Evolutionary conservation across 1,140 invertebrate species (phyloP), one percentile per base, ranked within the genome.

Genomic region (Drosophila takahashii): DNA sequence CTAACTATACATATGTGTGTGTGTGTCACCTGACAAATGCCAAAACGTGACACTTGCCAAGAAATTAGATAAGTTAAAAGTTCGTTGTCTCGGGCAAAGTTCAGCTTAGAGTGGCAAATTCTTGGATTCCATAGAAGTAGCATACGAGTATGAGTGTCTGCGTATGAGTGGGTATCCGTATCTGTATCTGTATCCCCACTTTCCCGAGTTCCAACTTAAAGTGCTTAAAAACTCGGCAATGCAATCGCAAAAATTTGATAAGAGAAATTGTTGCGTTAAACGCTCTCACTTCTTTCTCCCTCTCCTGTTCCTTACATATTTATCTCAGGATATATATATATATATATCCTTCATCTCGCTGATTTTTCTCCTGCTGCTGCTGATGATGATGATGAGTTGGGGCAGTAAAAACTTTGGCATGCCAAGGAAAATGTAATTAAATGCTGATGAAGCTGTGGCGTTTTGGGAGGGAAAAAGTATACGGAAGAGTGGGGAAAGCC

Each of bases 31-130:
- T 87, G 84, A 87, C 79, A 87, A 87, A 87, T 87, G 83, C 77
- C 83, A 77, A 87, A 87, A 89, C 85, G 84, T 89, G 84, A 89
- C 85, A 90, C 85, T 90, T 89, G 85, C 84, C 69, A 89, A 89
- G 80, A 84, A 89, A 89, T 89, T 89, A 89, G 80, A 90, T 89
- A 89, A 89, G 79, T 83, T 77, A 73, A 90, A 87, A 87, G 69
- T 87, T 89, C 75, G 75, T 77, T 70, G 54, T 53, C 66, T 71
- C 44, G 67, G 64, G 45, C 64, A 66, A 67, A 67, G 64, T 67
- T 67, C 34, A 65, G 60, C 64, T 65, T 65, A 51, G 59, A 65
- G 64, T 66, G 41, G 45, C 45, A 67, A 67, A 59, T 72, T 71
- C 41, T 59, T 27, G 52, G 50, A 57, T 48, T 69, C 42, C 15